Evolutionary conservation across 2,113 vertebrate genomes (phyloP), one percentile per base, ranked within the genome.

Genomic region (Globicephala melas): DNA sequence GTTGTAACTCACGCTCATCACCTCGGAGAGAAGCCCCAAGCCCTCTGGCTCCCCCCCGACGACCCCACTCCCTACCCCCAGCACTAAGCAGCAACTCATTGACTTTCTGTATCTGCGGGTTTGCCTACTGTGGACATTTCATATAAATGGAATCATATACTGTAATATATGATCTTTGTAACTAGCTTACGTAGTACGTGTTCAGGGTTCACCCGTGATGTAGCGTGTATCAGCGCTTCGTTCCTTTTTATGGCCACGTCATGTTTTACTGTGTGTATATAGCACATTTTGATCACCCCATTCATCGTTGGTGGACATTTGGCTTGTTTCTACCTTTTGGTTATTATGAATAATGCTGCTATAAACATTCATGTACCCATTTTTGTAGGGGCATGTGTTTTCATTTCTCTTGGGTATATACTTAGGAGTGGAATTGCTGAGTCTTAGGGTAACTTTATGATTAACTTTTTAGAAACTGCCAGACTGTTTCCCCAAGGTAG

Each of bases 191-290:
- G 26, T 13, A 26, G 28, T 3, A 0, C 38, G 8, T 33, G 50
- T 36, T 41, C 60, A 63, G 13, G 73, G 18, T 26, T 41, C 60
- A 17, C n/a, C 25, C 0, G 0, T 33, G 41, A 13, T 55, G 44
- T 2, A 2, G 38, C 2, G 0, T 58, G n/a, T 38, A 15, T 20
- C 58, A 25, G 36, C 1, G 2, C 28, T 6, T 36, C 33, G 11
- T 25, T 71, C 38, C 12, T 85, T 25, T 62, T 26, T 14, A 7
- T 13, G 47, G 65, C 31, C 18, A 6, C 3, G 1, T 50, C 21
- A 0, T 4, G 11, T 15, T 17, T 50, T 2, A 3, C 38, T 14
- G 2, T 6, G 23, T 12, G 41, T 3, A 38, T 31, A 13, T 2
- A 3, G 23, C 21, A 0, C 23, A 2, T 4, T 26, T 21, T 31